Evolutionary conservation across 64 coral and sea anemone genomes (phyloP), one percentile per base, ranked within the genome.

Genomic region (Hydrozoanthus tunicans): DNA sequence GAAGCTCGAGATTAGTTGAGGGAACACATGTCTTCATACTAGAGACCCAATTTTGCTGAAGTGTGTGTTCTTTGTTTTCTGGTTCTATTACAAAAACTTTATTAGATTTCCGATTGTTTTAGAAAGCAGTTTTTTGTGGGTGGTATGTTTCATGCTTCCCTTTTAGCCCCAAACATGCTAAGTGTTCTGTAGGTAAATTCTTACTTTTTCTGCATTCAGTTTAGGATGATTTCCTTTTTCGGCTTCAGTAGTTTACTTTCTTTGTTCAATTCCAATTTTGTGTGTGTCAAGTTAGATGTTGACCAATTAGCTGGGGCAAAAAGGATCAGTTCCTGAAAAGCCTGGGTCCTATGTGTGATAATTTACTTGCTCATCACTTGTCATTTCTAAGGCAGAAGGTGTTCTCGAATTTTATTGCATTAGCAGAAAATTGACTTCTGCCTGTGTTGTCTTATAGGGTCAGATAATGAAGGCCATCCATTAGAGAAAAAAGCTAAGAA

Each of bases 401-500:
- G 17, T n/a, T 7, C 5, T 43, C 32, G 32, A 43, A 43, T 43
- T 1, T 43, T 43, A 43, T 43, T 43, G 32, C 32, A 43, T 43
- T 43, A 43, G 32, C 32, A 43, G 32, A 43, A 43, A 43, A 43
- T 43, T 43, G 32, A 43, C 0, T 43, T 43, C 17, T 66, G 64
- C 7, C 13, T 78, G 52, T 78, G 27, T 56, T 51, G 12, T n/a
- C 25, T 15, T 23, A 53, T 17, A 86, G 82, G 65, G 52, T 72
- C 51, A 5, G 82, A 58, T 57, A 66, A 86, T 15, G 82, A 58
- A 11, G 54, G n/a, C 13, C n/a, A 9, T 57, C 82, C 82, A 56
- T 56, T 13, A 70, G 8, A 26, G n/a, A 58, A 86, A 70, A 86
- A 59, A 70, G 53, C 3, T n/a, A 85, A 70, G 81, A 68, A 70